phyloP scores from a whole-genome alignment of 2,113 vertebrate species.

The Psittacara wagleri region DNA sequence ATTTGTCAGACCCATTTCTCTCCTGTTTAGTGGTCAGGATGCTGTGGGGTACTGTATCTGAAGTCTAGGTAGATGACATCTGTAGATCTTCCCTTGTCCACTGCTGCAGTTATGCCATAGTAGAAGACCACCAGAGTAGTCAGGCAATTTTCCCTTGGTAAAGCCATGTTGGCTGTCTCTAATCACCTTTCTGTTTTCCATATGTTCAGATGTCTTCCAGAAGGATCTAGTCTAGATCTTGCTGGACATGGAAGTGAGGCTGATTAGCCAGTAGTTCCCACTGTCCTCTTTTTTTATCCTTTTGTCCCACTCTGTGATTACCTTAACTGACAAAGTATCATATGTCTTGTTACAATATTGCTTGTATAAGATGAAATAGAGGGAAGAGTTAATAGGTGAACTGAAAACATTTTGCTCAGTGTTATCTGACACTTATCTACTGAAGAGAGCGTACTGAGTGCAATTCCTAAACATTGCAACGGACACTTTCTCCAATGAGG shows the following conservation, averaged over 20 bases:
- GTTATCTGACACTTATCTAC: background rate
- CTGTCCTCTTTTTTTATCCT: background rate
- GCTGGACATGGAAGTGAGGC: background rate
- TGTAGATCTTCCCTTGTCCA: background rate
- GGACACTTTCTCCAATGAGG: background rate
- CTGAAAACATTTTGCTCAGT: background rate
- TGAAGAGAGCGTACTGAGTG: background rate
- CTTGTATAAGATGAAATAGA: background rate
- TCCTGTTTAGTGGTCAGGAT: background rate
- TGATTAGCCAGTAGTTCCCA: rapidly evolving
- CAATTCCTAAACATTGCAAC: background rate
- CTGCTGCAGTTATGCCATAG: background rate
- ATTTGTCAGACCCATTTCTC: background rate
- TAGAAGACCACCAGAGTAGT: background rate
- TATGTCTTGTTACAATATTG: background rate
- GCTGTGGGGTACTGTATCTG: background rate
- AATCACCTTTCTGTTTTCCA: background rate
- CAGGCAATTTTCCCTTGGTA: background rate
- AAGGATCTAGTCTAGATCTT: background rate
- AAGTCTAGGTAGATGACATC: background rate
- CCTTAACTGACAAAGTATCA: background rate
- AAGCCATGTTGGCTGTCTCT: background rate
- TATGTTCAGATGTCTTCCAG: background rate
- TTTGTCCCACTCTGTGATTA: background rate
- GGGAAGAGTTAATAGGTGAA: background rate